Conservation (phyloP, 2,888 invertebrate genomes). For the Euspilapteryx auroguttella region DNA sequence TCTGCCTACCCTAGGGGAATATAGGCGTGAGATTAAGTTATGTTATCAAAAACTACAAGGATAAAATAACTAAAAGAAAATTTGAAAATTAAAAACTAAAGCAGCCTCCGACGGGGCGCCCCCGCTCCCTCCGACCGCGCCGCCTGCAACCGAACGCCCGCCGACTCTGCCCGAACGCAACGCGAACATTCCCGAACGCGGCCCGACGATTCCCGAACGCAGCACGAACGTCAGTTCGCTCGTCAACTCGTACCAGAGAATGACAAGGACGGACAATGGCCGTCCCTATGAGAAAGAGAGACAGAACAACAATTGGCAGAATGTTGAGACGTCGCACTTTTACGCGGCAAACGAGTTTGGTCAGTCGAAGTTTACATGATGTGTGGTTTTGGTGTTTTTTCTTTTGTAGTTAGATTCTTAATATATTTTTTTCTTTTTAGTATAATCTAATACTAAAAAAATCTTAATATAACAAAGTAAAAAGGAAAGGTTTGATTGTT, state of each 20-base stretch:
- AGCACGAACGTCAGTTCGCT: conserved; percentile 26
- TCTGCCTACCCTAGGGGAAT: too few relatives aligned
- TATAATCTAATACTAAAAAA: too few relatives aligned
- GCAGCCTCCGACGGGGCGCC: conserved; percentile 28
- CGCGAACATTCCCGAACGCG: conserved; percentile 6
- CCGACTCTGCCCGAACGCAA: conserved; percentile 11
- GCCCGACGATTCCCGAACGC: not conserved
- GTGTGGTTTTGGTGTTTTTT: too few relatives aligned
- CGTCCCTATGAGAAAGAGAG: conserved; percentile 17
- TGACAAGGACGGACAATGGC: conserved; percentile 19
- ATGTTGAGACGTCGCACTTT: conserved; percentile 36
- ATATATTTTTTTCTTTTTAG: too few relatives aligned
- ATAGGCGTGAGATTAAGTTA: too few relatives aligned
- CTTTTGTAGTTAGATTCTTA: too few relatives aligned
- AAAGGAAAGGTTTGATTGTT: too few relatives aligned
- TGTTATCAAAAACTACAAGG: too few relatives aligned
- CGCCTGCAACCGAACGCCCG: conserved; percentile 21
- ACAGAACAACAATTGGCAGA: conserved; percentile 32
- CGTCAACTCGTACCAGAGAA: conserved; percentile 42
- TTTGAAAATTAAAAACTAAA: conserved; percentile 11
- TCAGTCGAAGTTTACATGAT: too few relatives aligned
- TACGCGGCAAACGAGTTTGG: conserved; percentile 44
- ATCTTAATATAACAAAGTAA: too few relatives aligned
- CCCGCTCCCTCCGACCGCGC: conserved; percentile 16
- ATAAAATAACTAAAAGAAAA: too few relatives aligned